phyloP scores from a whole-genome alignment of 2,888 invertebrate species.

The Platyscelio sp. region DNA sequence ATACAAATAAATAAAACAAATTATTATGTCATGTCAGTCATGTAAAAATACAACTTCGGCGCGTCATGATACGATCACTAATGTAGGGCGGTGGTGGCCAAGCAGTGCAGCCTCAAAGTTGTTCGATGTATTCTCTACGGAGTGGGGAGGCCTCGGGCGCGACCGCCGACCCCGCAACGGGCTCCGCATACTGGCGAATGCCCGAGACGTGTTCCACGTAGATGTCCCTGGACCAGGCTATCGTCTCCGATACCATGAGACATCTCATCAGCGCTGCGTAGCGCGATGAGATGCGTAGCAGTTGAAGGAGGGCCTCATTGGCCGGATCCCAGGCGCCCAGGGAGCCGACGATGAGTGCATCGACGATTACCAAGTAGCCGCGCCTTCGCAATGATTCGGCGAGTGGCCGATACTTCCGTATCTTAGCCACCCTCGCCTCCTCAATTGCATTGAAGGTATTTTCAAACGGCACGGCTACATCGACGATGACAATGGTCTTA shows the following conservation, averaged over 20 bases:
- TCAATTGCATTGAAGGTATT: conserved; percentile 73
- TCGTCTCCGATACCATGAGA: conserved; percentile 76
- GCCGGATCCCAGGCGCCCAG: conserved; percentile 47
- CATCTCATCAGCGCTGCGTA: conserved; percentile 75
- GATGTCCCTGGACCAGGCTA: conserved; percentile 78
- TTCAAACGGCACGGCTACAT: conserved; percentile 79
- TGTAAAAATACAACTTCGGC: too few species aligned
- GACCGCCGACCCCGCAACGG: too few species aligned
- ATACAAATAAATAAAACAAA: too few species aligned
- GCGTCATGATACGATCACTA: too few species aligned
- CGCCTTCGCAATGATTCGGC: conserved; percentile 60
- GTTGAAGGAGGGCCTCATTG: conserved; percentile 12
- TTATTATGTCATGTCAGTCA: too few species aligned
- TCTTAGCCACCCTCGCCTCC: conserved; percentile 73
- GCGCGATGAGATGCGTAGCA: conserved; percentile 32
- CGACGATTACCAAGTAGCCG: conserved; percentile 43
- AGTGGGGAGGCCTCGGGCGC: too few species aligned
- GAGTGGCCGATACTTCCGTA: conserved; percentile 71
- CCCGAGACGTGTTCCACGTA: conserved; percentile 80
- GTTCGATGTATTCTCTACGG: too few species aligned
- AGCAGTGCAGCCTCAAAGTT: too few species aligned
- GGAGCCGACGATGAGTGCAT: conserved; percentile 55
- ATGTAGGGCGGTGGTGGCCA: too few species aligned
- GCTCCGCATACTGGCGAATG: conserved; percentile 73
- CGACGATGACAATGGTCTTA: conserved; percentile 73